Percentiles rank a stretch among this genome's conserved stretches.
These are phyloP conservation scores for Paramuricea clavata DNA, from an alignment of 92 coral and sea anemone species.

Conservation along the genomic window DNA sequence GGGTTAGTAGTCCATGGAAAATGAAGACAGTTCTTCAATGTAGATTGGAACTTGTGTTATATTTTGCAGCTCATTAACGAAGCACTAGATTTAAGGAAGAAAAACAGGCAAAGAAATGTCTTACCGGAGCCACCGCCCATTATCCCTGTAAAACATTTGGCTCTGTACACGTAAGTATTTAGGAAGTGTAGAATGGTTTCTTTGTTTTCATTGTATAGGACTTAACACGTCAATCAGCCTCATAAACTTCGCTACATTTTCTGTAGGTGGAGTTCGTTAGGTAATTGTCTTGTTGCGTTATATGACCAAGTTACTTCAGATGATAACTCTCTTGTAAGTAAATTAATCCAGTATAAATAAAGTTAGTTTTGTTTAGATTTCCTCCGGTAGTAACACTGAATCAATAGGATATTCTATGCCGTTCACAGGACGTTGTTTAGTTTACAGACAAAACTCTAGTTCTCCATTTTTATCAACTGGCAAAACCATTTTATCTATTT, in stretches of 20 bases:
- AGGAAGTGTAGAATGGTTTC: neutral
- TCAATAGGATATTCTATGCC: too few species aligned
- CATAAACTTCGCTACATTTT: neutral
- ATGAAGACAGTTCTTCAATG: neutral
- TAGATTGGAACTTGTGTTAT: neutral
- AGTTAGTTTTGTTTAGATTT: neutral
- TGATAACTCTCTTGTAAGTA: constrained; percentile 79
- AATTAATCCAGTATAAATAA: neutral
- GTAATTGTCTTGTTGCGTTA: constrained; percentile 87
- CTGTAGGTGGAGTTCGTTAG: constrained; percentile 92
- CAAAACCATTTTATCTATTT: too few species aligned
- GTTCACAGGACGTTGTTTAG: too few species aligned
- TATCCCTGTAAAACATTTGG: constrained; percentile 84
- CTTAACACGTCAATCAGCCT: too few species aligned
- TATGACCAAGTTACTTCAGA: constrained; percentile 93
- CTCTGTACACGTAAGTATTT: constrained; percentile 87
- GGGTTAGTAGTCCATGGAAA: neutral
- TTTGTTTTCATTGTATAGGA: neutral
- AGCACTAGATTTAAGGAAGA: constrained; percentile 81
- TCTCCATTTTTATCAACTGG: too few species aligned
- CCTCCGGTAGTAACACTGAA: neutral
- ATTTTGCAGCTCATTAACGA: constrained; percentile 81
- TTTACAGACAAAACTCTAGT: too few species aligned
- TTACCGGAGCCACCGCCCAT: constrained; percentile 79
- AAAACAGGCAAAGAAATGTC: constrained; percentile 19